Evolutionary conservation across 2,113 vertebrate genomes (phyloP).

Genomic region (Athene cunicularia): DNA sequence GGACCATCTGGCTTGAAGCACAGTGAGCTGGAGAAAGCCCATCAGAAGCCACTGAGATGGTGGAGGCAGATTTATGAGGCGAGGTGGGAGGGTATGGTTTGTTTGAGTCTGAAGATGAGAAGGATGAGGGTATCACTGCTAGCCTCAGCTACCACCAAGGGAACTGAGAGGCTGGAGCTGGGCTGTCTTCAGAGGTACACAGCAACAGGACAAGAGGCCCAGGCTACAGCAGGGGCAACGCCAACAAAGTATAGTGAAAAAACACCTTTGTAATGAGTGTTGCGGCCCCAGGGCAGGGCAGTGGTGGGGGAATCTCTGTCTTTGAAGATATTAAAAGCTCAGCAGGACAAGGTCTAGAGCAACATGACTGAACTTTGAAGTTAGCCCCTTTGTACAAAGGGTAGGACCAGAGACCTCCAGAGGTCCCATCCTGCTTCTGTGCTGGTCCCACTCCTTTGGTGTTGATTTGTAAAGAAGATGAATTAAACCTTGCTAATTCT

Average conservation of each 20-base stretch:
- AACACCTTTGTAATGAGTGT: accelerated
- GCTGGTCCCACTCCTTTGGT: neutral
- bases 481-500: neutral
- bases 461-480: neutral
- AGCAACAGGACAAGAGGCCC: neutral
- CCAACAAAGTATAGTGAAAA: neutral
- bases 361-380: neutral
- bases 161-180: neutral
- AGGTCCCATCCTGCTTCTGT: neutral
- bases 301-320: neutral
- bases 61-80: accelerated
- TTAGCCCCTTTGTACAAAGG: neutral
- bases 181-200: neutral
- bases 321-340: neutral
- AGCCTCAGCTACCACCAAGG: neutral
- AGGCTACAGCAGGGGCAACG: neutral
- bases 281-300: neutral
- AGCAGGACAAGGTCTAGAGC: neutral
- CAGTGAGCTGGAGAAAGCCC: neutral
- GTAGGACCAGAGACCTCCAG: neutral
- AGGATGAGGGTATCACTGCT: neutral
- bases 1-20: neutral
- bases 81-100: neutral
- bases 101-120: neutral
- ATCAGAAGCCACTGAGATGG: neutral